Conservation (phyloP, 2,113 vertebrate genomes). For the Tamias sibiricus region DNA sequence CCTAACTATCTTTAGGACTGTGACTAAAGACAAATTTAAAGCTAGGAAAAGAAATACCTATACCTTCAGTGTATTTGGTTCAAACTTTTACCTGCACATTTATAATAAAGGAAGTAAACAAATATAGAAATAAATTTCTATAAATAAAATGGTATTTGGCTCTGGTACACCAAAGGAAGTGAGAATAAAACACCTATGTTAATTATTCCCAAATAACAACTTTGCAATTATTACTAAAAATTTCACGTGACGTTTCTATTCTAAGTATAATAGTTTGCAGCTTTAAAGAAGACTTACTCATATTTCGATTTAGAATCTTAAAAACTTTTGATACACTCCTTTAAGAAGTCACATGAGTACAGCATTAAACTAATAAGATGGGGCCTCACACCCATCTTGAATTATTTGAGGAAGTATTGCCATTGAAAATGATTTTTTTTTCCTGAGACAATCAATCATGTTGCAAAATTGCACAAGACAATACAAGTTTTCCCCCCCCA, state of each 20-base stretch:
- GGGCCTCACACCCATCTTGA: not conserved
- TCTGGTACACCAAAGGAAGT: not conserved
- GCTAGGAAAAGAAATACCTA: not conserved
- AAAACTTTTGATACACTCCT: not conserved
- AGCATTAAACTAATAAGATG: constrained; percentile 7
- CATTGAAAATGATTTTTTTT: constrained; percentile 36
- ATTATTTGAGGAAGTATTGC: constrained; percentile 23
- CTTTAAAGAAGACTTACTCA: constrained; percentile 24
- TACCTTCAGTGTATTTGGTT: not conserved
- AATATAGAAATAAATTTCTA: not conserved
- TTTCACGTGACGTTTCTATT: not conserved
- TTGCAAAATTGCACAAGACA: not conserved
- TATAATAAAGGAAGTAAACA: not conserved
- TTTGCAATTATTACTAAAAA: not conserved
- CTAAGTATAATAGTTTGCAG: not conserved
- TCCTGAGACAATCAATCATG: constrained; percentile 70
- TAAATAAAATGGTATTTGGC: not conserved
- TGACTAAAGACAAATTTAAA: not conserved
- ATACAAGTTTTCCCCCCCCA: constrained; percentile 24
- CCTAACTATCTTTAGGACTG: not conserved
- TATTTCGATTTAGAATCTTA: constrained; percentile 41
- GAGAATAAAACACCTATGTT: not conserved
- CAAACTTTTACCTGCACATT: not conserved
- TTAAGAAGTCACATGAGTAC: not conserved
- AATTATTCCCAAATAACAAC: constrained; percentile 24